Evolutionary conservation across 2,888 invertebrate species (phyloP), one percentile per base, ranked within the genome.

Genomic region (Bellardia bayeri): DNA sequence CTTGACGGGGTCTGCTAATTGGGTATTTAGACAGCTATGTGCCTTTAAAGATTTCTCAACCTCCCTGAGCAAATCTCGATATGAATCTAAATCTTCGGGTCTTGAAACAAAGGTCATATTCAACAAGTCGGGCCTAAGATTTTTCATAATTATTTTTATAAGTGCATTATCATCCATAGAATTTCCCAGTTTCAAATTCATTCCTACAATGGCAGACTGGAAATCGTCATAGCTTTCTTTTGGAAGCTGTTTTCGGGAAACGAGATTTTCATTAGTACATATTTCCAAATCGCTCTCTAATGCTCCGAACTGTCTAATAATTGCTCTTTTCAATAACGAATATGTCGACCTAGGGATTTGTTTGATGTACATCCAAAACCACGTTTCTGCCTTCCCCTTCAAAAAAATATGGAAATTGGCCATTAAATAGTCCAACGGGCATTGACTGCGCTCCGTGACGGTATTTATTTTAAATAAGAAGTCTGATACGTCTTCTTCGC

Each of bases 251-350:
- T 33, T 58, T 13, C 82, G n/a, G n/a, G 56, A n/a, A n/a, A 16
- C 0, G 54, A 23, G 13, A 74, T 82, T 6, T 58, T 54, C 13
- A 81, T 7, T 3, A 64, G 4, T 1, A n/a, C n/a, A n/a, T n/a
- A 72, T 37, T 5, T 81, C 78, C 14, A 58, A 23, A 37, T 78
- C 56, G 2, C 54, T 68, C 45, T 78, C 78, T 11, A 78, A 40
- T 1, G 51, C 30, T 1, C 64, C 71, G 16, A 72, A 81, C 42
- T 81, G 63, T 49, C 16, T 40, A 14, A 7, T 58, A 5, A 72
- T 74, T 14, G 74, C 74, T 14, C 30, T 42, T 13, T 61, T 74
- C 16, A 63, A n/a, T 5, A 23, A 9, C 0, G 14, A 33, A 49
- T 74, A 61, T 8, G 16, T 56, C 11, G 56, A 9, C 54, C 64